Evolutionary conservation across 2,113 vertebrate species (phyloP), one percentile per base, ranked within the genome.

Genomic region (Gymnocephalus cernua): DNA sequence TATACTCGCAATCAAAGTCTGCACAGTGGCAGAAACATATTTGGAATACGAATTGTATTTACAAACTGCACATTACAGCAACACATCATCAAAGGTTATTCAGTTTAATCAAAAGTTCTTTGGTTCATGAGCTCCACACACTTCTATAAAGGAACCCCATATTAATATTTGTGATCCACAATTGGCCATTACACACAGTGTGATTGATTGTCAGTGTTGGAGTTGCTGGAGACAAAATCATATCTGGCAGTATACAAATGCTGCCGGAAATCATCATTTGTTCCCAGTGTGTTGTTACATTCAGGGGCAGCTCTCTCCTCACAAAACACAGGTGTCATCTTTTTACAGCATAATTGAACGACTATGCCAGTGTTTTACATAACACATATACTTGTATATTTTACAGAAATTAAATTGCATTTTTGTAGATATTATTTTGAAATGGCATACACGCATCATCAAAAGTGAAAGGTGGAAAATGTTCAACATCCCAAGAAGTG

Each of bases 41-140:
- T n/a, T 70, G 32, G 44, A 78, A 76, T 79, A 62, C 47, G 73
- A 69, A 74, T 74, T 47, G 21, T 0, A 41, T 54, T 81, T 21
- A 44, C 38, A 41, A 11, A 41, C 10, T 38, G 35, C 9, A 38
- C 35, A 59, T 68, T 59, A 56, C 63, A 68, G 15, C 18, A 75
- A 19, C 18, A 53, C 32, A 29, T 32, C 11, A 62, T 18, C 21
- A 74, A 58, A 54, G 18, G 15, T 64, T 58, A 58, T 54, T 77
- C 3, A 58, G 53, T 63, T 50, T 64, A 44, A 80, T 73, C 25
- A 38, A 23, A 67, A 27, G 18, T 41, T 23, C 9, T 35, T 57
- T 29, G 15, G n/a, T 69, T 50, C 23, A 58, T 51, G 32, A 50
- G 29, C 27, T 41, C 11, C 7, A n/a, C 0, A 1, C 14, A 63